phyloP scores from a whole-genome alignment of 2,113 vertebrate species.

The Phalacrocorax brasilianus region DNA sequence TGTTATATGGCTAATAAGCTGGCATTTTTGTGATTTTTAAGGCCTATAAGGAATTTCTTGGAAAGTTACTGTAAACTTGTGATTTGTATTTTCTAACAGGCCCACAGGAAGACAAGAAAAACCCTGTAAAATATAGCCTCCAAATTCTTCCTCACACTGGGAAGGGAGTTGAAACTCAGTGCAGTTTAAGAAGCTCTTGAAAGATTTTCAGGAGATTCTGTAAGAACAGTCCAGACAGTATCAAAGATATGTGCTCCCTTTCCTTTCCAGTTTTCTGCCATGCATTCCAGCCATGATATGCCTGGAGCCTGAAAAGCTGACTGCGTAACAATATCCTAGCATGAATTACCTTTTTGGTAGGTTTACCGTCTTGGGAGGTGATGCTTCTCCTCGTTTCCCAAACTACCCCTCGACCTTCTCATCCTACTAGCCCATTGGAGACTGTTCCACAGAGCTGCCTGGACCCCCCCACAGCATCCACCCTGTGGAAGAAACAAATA shows the following conservation, averaged over 20 bases:
- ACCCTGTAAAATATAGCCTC: background rate
- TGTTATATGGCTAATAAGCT: background rate
- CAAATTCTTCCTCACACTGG: background rate
- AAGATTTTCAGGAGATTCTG: background rate
- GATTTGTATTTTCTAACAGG: background rate
- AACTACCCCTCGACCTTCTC: constrained; percentile 23
- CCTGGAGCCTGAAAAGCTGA: background rate
- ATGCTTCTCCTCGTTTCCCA: background rate
- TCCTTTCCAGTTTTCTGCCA: background rate
- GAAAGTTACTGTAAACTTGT: background rate
- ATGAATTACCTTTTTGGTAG: constrained; percentile 18
- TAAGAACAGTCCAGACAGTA: background rate
- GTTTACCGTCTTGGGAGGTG: constrained; percentile 17
- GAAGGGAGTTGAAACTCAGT: background rate
- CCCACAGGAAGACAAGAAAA: background rate
- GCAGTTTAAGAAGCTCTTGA: background rate
- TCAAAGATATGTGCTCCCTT: background rate
- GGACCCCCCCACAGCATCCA: constrained; percentile 11
- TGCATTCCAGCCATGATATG: background rate
- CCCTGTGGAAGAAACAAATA: constrained; percentile 44
- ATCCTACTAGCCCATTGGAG: constrained; percentile 32
- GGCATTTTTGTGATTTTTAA: background rate
- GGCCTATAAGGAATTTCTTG: background rate
- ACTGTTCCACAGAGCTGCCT: constrained; percentile 14
- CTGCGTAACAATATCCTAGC: background rate